A percentile compares a stretch with the other conserved stretches of the same genome.
Conservation (phyloP, 2,797 vertebrate genomes). For the Enteromius paludinosus region DNA sequence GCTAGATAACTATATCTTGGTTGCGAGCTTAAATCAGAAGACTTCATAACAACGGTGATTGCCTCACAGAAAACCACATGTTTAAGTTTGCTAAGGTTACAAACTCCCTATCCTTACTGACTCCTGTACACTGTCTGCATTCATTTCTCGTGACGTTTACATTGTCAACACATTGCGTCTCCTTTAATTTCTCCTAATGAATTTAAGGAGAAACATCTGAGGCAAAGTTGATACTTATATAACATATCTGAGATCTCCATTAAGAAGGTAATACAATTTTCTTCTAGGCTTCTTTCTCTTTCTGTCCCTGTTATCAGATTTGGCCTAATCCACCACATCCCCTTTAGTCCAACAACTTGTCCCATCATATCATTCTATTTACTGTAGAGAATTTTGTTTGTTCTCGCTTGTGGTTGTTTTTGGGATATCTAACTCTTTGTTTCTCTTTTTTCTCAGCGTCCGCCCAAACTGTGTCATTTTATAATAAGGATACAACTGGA, state of each 20-base stretch:
- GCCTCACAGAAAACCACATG: slow-evolving; percentile 15
- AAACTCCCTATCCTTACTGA: neutral
- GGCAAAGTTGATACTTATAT: neutral
- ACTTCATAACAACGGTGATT: neutral
- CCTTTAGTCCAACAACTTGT: slow-evolving; percentile 2
- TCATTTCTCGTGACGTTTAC: neutral
- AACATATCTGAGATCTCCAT: slow-evolving; percentile 3
- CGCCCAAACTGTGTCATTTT: slow-evolving; percentile 90
- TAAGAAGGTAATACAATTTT: neutral
- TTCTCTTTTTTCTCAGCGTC: slow-evolving; percentile 78
- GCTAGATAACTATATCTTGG: slow-evolving; percentile 11
- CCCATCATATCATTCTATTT: neutral
- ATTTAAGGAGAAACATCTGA: neutral
- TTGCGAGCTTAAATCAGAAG: slow-evolving; percentile 1
- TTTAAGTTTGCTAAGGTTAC: neutral
- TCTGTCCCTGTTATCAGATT: neutral
- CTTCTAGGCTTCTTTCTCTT: neutral
- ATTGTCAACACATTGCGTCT: neutral
- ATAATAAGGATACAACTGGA: slow-evolving; percentile 91
- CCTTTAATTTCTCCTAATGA: neutral
- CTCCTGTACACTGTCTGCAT: neutral
- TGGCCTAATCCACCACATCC: neutral
- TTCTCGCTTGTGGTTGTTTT: neutral
- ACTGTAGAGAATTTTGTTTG: neutral
- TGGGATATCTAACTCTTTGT: slow-evolving; percentile 7